Conservation (phyloP, 2,113 vertebrate genomes). For the Syngnathus scovelli region DNA sequence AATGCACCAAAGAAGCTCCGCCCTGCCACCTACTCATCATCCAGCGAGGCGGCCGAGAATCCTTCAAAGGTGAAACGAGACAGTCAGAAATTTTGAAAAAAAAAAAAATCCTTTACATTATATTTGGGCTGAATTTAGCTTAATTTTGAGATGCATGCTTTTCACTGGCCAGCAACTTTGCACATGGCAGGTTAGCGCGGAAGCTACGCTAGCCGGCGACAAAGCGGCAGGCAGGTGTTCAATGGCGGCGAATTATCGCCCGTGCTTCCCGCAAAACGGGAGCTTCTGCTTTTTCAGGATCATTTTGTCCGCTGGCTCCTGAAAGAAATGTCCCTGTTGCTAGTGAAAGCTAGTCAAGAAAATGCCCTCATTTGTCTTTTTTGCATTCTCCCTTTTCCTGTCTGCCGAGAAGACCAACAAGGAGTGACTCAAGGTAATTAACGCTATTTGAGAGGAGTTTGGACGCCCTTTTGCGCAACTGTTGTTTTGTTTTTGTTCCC, state of each 20-base stretch:
- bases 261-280: too few relatives aligned
- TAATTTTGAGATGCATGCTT: too few relatives aligned
- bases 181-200: too few relatives aligned
- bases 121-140: too few relatives aligned
- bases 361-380: conserved; percentile 29
- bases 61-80: conserved; percentile 59
- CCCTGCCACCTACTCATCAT: conserved; percentile 97
- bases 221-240: not conserved
- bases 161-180: too few relatives aligned
- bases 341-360: conserved; percentile 28
- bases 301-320: not conserved
- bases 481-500: conserved; percentile 25
- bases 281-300: too few relatives aligned
- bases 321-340: not conserved
- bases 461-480: not conserved
- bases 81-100: too few relatives aligned
- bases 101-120: too few relatives aligned
- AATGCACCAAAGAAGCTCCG: conserved; percentile 99
- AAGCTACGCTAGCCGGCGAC: too few relatives aligned
- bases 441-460: not conserved
- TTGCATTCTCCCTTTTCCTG: conserved; percentile 11
- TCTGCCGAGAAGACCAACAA: conserved; percentile 54
- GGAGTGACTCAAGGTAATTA: conserved; percentile 65
- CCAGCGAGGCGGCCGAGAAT: conserved; percentile 85
- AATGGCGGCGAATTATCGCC: not conserved